Evolutionary conservation across 2,888 invertebrate genomes (phyloP).

Genomic region (Steinernema hermaphroditum): DNA sequence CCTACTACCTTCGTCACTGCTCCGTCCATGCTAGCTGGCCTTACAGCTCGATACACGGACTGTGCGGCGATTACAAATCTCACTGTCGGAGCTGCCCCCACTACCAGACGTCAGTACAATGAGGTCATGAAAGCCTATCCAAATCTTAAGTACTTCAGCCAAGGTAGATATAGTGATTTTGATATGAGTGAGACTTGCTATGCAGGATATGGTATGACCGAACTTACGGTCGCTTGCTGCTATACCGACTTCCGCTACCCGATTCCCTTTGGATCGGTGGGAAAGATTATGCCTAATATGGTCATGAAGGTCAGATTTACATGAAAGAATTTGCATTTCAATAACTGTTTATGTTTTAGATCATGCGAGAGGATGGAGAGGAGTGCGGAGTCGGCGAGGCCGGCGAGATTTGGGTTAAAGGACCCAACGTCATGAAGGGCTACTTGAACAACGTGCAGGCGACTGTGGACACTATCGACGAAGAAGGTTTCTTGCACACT

Average conservation of each 20-base stretch:
- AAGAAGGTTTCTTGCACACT: conserved; percentile 49
- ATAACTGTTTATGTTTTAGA: too few relatives aligned
- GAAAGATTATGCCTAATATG: conserved; percentile 74
- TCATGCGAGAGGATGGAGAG: conserved; percentile 70
- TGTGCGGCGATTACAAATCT: conserved; percentile 19
- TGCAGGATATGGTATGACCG: conserved; percentile 77
- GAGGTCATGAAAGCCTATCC: conserved; percentile 34
- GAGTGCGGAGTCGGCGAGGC: conserved; percentile 73
- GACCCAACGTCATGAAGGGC: conserved; percentile 80
- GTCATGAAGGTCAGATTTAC: conserved; percentile 72
- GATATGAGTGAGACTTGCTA: background rate
- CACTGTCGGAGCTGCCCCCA: conserved; percentile 19
- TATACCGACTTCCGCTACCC: conserved; percentile 9
- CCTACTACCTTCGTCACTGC: conserved; percentile 17
- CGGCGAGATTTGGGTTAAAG: conserved; percentile 89
- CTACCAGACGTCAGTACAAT: conserved; percentile 11
- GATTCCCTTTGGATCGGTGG: conserved; percentile 72
- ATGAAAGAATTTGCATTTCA: too few relatives aligned
- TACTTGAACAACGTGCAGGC: conserved; percentile 73
- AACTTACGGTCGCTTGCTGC: conserved; percentile 74
- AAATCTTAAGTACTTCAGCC: conserved; percentile 46
- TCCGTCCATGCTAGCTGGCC: conserved; percentile 10
- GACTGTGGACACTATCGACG: conserved; percentile 43
- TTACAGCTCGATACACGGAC: background rate
- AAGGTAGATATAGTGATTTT: conserved; percentile 50